A percentile compares a stretch with the other conserved stretches of the same genome.
These are phyloP conservation scores for Acrossocheilus wenchowensis DNA, from an alignment of 2,797 vertebrate species.

Conservation along the genomic window DNA sequence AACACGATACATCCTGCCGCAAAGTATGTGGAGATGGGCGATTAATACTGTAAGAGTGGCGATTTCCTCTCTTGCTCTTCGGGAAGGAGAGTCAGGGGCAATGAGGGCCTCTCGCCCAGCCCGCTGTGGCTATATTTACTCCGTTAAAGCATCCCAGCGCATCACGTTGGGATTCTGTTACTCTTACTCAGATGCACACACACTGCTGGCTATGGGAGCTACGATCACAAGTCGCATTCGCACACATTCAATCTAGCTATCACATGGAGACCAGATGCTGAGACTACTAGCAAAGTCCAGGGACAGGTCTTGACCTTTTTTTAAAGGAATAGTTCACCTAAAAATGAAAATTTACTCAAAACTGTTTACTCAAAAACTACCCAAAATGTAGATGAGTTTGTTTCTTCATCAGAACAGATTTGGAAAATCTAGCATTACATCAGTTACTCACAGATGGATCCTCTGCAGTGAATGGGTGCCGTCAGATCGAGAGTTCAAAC, in stretches of 20 bases:
- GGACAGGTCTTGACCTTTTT: neutral
- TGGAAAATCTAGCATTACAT: neutral
- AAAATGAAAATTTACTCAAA: neutral
- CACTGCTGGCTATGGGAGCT: constrained; percentile 68
- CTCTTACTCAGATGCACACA: constrained; percentile 59
- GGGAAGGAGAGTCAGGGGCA: constrained; percentile 47
- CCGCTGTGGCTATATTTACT: constrained; percentile 77
- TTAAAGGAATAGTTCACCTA: neutral
- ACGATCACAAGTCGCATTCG: constrained; percentile 30
- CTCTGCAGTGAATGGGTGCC: neutral
- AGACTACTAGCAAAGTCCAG: neutral
- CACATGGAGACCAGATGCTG: constrained; percentile 9
- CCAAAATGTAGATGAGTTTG: neutral
- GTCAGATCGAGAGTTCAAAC: neutral
- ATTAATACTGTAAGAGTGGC: constrained; percentile 71
- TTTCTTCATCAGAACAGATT: neutral
- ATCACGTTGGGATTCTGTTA: constrained; percentile 82
- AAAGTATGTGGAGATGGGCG: constrained; percentile 65
- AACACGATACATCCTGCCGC: constrained; percentile 70
- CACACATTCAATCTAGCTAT: constrained; percentile 20
- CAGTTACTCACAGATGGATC: neutral
- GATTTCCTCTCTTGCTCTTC: constrained; percentile 27
- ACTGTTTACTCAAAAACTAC: too few relatives aligned
- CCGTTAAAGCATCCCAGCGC: constrained; percentile 69
- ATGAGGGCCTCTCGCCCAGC: constrained; percentile 59